Evolutionary conservation across 1,140 invertebrate species (phyloP), one percentile per base, ranked within the genome.

Genomic region (Anadara kagoshimensis): DNA sequence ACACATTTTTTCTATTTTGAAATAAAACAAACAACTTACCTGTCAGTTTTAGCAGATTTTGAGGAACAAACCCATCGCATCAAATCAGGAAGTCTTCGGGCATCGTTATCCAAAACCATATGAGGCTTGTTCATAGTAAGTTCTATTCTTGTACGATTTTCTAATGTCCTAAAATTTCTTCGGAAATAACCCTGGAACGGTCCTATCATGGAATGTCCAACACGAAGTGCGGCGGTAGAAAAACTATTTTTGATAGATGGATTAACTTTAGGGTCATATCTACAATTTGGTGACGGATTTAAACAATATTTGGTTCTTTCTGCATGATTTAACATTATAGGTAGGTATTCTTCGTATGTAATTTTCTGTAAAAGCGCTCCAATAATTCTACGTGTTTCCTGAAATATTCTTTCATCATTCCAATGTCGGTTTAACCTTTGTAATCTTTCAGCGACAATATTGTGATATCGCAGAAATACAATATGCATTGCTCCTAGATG

Each of bases 401-500:
- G 94, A 84, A 95, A 99, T 7, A 98, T 82, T 58, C 91, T 94
- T 73, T 99, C 96, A 0, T 96, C 95, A 78, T 95, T 93, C 97
- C 97, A 99, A 75, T 95, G 94, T 0, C 95, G 94, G 90, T 99
- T 99, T 14, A 97, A 87, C 22, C 91, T 86, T 69, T 92, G 91
- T 12, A 99, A 89, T 83, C 92, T 90, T 18, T 88, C 90, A 18
- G 96, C 97, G 49, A 99, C 90, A 64, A 96, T 91, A 84, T 99
- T 99, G 85, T 99, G 98, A 85, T 99, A 96, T 22, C 98, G 89
- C 87, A 99, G 92, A 94, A 95, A 99, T 64, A 99, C 89, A 0
- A 96, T 98, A 85, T 99, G 98, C 94, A 98, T 98, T 22, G 95
- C 93, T n/a, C 96, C 90, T 5, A 99, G 90, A 3, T 94, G 96